Percentiles rank a stretch among this genome's conserved stretches.
These are phyloP conservation scores for Archocentrus centrarchus DNA, from an alignment of 2,113 vertebrate genomes.

Conservation along the genomic window DNA sequence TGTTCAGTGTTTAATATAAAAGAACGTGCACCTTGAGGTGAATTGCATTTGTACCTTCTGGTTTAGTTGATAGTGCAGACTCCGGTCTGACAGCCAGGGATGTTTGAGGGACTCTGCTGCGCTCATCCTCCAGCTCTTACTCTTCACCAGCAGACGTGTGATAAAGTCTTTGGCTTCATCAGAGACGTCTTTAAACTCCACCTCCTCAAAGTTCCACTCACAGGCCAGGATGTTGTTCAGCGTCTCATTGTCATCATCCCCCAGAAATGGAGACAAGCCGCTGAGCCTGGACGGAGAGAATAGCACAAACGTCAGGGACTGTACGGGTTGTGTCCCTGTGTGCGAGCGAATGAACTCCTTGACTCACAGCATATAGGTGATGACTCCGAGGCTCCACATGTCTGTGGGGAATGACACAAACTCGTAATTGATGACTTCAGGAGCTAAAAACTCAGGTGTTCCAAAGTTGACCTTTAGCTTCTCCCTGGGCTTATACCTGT, in stretches of 20 bases:
- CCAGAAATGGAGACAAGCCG: constrained; percentile 95
- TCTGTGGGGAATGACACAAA: constrained; percentile 98
- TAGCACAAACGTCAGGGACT: neutral
- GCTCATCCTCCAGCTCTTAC: constrained; percentile 97
- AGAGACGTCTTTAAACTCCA: constrained; percentile 89
- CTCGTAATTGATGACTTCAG: constrained; percentile 97
- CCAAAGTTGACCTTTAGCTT: constrained; percentile 97
- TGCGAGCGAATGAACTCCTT: neutral
- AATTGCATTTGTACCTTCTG: constrained; percentile 78
- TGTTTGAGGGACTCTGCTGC: constrained; percentile 93
- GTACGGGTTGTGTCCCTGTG: neutral
- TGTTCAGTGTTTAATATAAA: neutral
- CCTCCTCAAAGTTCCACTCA: constrained; percentile 93
- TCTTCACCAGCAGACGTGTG: constrained; percentile 93
- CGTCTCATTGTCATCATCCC: constrained; percentile 94
- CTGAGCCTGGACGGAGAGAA: constrained; percentile 84
- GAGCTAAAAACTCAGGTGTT: constrained; percentile 96
- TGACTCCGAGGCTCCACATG: constrained; percentile 98
- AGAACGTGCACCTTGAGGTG: neutral
- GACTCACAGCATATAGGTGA: constrained; percentile 97
- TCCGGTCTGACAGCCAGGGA: constrained; percentile 90
- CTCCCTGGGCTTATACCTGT: constrained; percentile 95
- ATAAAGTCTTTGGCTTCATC: constrained; percentile 96
- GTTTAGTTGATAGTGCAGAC: constrained; percentile 86
- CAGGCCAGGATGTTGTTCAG: constrained; percentile 95